Evolutionary conservation across 2,113 vertebrate species (phyloP).

Genomic region (Tachysurus fulvidraco): DNA sequence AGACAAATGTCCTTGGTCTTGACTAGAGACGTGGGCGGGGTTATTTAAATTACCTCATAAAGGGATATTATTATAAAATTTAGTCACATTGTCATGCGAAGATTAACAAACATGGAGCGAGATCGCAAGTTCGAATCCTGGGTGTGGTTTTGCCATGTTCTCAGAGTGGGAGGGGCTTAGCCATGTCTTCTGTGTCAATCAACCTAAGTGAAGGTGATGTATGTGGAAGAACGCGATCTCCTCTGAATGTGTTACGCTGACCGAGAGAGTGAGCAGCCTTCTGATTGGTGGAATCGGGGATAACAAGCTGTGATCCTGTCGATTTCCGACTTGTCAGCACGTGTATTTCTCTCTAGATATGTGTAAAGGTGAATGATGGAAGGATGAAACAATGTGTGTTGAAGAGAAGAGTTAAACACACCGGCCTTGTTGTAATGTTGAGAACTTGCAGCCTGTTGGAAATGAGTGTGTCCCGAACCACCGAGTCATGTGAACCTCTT

Average conservation of each 20-base stretch:
- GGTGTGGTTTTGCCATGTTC: not conserved
- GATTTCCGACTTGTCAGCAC: no score
- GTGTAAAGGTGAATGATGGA: no score
- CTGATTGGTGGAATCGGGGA: not conserved
- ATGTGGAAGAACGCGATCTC: not conserved
- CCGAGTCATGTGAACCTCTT: slow-evolving; percentile 40
- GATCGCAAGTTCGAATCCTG: no score
- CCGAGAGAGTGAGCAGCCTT: not conserved
- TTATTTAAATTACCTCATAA: no score
- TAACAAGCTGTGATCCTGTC: not conserved
- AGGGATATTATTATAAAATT: no score
- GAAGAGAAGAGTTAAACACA: not conserved
- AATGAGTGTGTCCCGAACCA: not conserved
- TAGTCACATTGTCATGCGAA: not conserved
- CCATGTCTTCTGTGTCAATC: not conserved
- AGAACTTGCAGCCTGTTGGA: not conserved
- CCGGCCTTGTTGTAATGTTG: not conserved
- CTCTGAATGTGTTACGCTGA: not conserved
- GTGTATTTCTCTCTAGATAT: no score
- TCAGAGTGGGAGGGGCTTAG: not conserved
- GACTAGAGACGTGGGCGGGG: no score
- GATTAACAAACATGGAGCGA: not conserved
- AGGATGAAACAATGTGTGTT: no score
- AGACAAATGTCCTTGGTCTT: no score
- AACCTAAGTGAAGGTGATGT: not conserved